Percentiles rank a stretch among this genome's conserved stretches.
Evolutionary conservation across 2,888 invertebrate genomes (phyloP).

Genomic region (Caenorhabditis macrosperma): DNA sequence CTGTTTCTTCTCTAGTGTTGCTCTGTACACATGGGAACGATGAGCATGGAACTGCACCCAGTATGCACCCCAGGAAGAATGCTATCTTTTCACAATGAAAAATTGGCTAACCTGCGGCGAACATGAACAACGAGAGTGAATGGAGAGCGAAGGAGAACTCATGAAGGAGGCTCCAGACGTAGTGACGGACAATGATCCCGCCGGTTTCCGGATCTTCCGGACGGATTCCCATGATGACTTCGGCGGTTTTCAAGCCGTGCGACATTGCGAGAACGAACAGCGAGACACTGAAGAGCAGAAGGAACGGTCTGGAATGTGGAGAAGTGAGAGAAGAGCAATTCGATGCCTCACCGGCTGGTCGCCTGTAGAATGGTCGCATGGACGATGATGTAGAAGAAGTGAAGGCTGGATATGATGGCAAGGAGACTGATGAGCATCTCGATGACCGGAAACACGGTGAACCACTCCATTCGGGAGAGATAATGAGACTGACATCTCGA

Average conservation of each 20-base stretch:
- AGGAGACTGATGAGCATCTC: slow-evolving; percentile 8
- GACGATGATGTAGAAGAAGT: slow-evolving; percentile 33
- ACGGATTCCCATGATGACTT: slow-evolving; percentile 16
- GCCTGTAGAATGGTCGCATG: slow-evolving; percentile 14
- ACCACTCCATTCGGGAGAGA: slow-evolving; percentile 14
- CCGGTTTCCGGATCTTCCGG: slow-evolving; percentile 10
- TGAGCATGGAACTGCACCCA: neutral
- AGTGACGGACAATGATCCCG: neutral
- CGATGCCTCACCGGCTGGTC: slow-evolving; percentile 36
- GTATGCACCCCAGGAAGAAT: too few relatives aligned
- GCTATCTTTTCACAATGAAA: too few relatives aligned
- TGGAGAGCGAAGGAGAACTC: slow-evolving; percentile 31
- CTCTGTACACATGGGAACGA: too few relatives aligned
- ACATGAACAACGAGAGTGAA: slow-evolving; percentile 21
- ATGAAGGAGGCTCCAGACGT: slow-evolving; percentile 34
- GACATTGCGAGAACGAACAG: slow-evolving; percentile 34
- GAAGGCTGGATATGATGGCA: slow-evolving; percentile 22
- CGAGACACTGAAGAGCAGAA: slow-evolving; percentile 24
- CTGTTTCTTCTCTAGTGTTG: too few relatives aligned
- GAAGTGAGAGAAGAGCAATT: neutral
- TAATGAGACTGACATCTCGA: neutral
- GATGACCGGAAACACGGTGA: slow-evolving; percentile 4
- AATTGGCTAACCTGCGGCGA: neutral
- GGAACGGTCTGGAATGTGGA: slow-evolving; percentile 13
- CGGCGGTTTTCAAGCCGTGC: slow-evolving; percentile 29